Evolutionary conservation across 2,797 vertebrate species (phyloP).

Genomic region (Sebastes steindachneri): DNA sequence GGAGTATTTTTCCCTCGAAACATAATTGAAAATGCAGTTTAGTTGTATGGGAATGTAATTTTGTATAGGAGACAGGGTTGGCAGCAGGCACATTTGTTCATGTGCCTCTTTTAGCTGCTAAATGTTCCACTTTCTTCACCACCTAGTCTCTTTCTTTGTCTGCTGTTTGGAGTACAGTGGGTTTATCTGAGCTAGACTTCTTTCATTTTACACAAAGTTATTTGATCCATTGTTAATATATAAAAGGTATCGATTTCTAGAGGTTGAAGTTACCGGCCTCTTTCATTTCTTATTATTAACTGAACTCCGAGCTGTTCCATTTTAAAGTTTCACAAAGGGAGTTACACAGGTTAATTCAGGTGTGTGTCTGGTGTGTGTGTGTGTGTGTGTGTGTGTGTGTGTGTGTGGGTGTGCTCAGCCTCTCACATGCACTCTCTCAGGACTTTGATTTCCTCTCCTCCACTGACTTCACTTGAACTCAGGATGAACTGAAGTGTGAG

Average conservation of each 20-base stretch:
- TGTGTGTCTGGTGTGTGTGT: not conserved
- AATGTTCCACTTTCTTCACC: not conserved
- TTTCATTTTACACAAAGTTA: not conserved
- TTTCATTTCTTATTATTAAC: not conserved
- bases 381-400: not conserved
- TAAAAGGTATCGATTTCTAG: not conserved
- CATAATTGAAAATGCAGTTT: too few species aligned
- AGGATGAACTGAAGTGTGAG: not conserved
- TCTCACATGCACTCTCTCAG: not conserved
- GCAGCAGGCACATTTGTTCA: not conserved
- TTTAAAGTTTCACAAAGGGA: not conserved
- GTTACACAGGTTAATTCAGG: not conserved
- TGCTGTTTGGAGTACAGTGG: not conserved
- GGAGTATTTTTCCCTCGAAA: too few species aligned
- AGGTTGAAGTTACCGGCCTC: not conserved
- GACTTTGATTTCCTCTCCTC: not conserved
- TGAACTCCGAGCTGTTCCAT: not conserved
- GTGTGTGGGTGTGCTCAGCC: not conserved
- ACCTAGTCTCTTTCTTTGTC: too few species aligned
- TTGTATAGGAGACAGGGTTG: too few species aligned
- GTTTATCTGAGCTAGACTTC: not conserved
- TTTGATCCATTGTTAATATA: not conserved
- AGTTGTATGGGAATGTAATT: rapidly evolving
- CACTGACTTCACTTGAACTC: not conserved
- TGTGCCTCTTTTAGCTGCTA: not conserved